Conservation (phyloP, 2,888 invertebrate genomes). For the Ptychoptera contaminata region DNA sequence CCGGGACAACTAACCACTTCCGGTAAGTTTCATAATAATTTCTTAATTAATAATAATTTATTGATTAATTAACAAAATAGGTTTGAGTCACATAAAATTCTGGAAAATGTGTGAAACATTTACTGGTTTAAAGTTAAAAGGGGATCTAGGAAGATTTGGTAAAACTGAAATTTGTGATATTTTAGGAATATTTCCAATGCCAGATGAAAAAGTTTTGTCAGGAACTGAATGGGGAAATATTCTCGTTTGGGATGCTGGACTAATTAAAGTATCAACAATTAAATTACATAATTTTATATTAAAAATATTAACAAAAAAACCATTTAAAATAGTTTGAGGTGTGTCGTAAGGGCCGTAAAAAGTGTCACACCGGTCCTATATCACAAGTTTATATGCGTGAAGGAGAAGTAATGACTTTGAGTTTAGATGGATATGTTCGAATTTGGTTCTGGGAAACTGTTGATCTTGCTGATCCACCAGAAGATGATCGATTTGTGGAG, state of each 20-base stretch:
- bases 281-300: too few species aligned
- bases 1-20: constrained; percentile 65
- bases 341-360: constrained; percentile 48
- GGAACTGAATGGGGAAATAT: constrained; percentile 87
- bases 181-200: constrained; percentile 66
- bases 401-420: constrained; percentile 29
- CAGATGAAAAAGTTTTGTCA: constrained; percentile 78
- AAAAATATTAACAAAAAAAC: too few species aligned
- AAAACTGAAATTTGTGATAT: constrained; percentile 87
- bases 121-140: constrained; percentile 78
- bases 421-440: constrained; percentile 61
- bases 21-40: constrained; percentile 29
- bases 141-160: constrained; percentile 77
- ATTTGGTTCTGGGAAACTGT: constrained; percentile 87
- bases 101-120: constrained; percentile 90
- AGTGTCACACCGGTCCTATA: constrained; percentile 63
- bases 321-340: constrained; percentile 49
- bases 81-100: constrained; percentile 63
- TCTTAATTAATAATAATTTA: not conserved
- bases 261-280: constrained; percentile 44
- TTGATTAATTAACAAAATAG: constrained; percentile 29
- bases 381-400: constrained; percentile 23
- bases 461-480: constrained; percentile 71
- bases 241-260: constrained; percentile 77
- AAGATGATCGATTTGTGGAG: constrained; percentile 63